Base-by-base conservation (phyloP, 1,140 invertebrate species). In the Sitophilus oryzae region DNA sequence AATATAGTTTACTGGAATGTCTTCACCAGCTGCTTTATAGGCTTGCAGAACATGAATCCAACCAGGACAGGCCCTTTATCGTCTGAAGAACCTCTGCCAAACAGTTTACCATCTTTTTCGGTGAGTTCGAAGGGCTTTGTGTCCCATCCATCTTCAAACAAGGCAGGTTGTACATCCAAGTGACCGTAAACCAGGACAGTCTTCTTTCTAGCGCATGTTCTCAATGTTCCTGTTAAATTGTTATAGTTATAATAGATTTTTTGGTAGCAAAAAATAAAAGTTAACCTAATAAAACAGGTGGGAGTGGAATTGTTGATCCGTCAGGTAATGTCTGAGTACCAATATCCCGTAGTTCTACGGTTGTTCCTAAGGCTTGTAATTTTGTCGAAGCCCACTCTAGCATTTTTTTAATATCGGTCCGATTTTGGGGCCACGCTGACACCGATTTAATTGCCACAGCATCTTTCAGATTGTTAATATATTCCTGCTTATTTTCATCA, bases 141-240 rank as follows among this genome's bases (percentile, higher is more conserved):
- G 61, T 93, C 77, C 96, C 95, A 98, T 2, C 95, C 95, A 80
- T 98, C 94, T 61, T 87, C 85, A 70, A 83, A 84, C 1, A 84
- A 65, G 6, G 96, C 96, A 36, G 96, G 95, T 72, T 98, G 96
- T 1, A 98, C 96, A 79, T 99, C 96, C 64, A 99, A 81, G 77
- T 99, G 96, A 0, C 96, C 96, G 76, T 99, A 99, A 46, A 99
- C 79, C 44, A 91, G 82, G 37, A 98, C 80, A 16, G 95, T 99
- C 65, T 93, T 89, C 70, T 95, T 96, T 3, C 81, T 81, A 0
- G 83, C 75, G 71, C 97, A 91, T 58, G 80, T 84, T 52, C 93
- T 94, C 40, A 98, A 76, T 23, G 73, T 75, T 19, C 86, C 21
- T 23, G 11, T 30, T n/a, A n/a, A n/a, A n/a, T n/a, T n/a, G n/a